phyloP scores from a whole-genome alignment of 2,113 vertebrate species.

The Dendrocopos noguchii region DNA sequence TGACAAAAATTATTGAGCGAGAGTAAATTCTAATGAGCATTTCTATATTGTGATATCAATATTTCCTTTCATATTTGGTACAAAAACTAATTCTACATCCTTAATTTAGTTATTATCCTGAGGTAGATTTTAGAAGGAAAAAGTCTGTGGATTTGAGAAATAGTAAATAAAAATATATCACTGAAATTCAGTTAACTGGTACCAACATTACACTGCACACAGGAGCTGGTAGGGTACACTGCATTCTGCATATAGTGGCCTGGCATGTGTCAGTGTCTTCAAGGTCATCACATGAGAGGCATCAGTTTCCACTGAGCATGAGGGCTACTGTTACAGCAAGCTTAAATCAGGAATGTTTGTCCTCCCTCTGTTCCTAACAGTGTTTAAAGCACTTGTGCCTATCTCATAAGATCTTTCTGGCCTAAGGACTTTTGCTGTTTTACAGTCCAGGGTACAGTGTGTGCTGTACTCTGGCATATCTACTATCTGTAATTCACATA shows the following conservation, averaged over 20 bases:
- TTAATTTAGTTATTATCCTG: neutral
- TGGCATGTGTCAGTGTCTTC: neutral
- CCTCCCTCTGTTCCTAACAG: rapidly evolving
- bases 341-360: neutral
- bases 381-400: neutral
- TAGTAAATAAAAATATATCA: neutral
- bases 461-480: slow-evolving; percentile 13
- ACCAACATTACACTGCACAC: neutral
- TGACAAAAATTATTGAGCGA: neutral
- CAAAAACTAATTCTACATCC: neutral
- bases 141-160: neutral
- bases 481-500: neutral
- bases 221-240: neutral
- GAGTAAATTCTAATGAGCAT: neutral
- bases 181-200: neutral
- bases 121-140: neutral
- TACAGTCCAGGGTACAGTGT: neutral
- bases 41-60: neutral
- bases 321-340: slow-evolving; percentile 18
- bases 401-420: neutral
- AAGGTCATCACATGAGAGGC: slow-evolving; percentile 51
- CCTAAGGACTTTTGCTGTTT: neutral
- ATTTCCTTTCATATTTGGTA: neutral
- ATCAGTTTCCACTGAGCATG: slow-evolving; percentile 1
- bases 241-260: neutral